These are phyloP conservation scores for Apaloderma vittatum DNA, from an alignment of 2,113 vertebrate genomes.

Conservation along the genomic window DNA sequence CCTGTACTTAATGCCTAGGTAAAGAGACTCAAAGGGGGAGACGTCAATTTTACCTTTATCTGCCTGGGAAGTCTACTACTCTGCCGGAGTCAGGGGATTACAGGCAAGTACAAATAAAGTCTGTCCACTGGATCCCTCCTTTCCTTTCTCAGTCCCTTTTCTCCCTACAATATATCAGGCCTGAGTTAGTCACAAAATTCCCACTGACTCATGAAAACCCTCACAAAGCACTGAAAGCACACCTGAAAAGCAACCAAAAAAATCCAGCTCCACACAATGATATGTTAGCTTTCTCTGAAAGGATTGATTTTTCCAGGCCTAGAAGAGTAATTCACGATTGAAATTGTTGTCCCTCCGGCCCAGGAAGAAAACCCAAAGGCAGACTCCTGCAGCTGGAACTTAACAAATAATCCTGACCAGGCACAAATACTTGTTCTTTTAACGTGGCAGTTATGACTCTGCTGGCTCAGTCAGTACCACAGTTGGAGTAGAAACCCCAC, in stretches of 20 bases:
- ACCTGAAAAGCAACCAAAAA: not conserved
- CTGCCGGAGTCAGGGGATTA: not conserved
- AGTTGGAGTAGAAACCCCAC: not conserved
- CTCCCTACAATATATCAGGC: not conserved
- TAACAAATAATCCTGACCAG: not conserved
- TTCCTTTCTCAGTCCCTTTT: not conserved
- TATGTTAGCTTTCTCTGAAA: not conserved
- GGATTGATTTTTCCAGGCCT: not conserved
- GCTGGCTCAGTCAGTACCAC: not conserved
- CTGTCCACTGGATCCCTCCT: not conserved
- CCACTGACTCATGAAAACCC: not conserved
- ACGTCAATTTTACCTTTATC: not conserved
- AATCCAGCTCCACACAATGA: not conserved
- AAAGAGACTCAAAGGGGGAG: not conserved
- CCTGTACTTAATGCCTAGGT: not conserved
- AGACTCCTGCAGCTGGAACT: not conserved
- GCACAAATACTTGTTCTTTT: not conserved
- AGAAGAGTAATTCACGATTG: not conserved
- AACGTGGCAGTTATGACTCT: accelerated
- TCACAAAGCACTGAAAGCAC: not conserved
- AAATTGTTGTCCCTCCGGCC: not conserved
- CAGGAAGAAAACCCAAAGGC: not conserved
- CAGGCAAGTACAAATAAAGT: not conserved
- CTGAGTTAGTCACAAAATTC: not conserved
- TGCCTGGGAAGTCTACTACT: not conserved